Evolutionary conservation across 2,888 invertebrate genomes (phyloP), one percentile per base, ranked within the genome.

Genomic region (Asteroscopus sphinx): DNA sequence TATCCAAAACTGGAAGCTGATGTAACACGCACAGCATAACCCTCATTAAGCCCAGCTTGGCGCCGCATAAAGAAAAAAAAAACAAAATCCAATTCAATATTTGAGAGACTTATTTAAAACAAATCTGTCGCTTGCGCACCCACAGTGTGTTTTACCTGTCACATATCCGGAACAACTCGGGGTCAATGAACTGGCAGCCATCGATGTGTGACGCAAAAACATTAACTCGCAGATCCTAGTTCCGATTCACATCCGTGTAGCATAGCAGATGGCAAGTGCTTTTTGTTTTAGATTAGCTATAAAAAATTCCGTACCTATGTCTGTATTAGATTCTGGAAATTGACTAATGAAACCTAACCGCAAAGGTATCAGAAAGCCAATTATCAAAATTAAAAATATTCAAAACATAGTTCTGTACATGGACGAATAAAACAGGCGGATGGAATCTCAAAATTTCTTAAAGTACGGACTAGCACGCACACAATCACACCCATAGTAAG

Each of bases 121-220:
- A 65, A 68, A 68, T 73, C 45, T 51, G 68, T 68, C 48, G 55
- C 60, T 48, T 47, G 41, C 68, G 54, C 75, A 67, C 69, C 69
- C 73, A 73, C 74, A 53, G 49, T 40, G 36, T 36, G 32, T 48
- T 48, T 44, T 84, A 85, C 86, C 85, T 90, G 90, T 88, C 88
- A 83, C 87, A 86, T 85, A 87, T 90, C 89, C 91, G 88, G 91
- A 82, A 85, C 87, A 86, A 86, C 83, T 83, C 59, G 81, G 78
- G 92, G 83, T 91, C 90, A 88, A 85, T 76, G 91, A 77, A 63
- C 83, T 56, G 72, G 71, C 73, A 73, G 48, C 68, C 81, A 75
- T 21, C 85, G 75, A 79, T 59, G 86, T 86, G 82, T 88, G 82
- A 89, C 88, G 85, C 82, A 82, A 81, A 87, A 87, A 88, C 84